Conservation (phyloP, 2,797 vertebrate genomes). For the Enteromius mattozi region DNA sequence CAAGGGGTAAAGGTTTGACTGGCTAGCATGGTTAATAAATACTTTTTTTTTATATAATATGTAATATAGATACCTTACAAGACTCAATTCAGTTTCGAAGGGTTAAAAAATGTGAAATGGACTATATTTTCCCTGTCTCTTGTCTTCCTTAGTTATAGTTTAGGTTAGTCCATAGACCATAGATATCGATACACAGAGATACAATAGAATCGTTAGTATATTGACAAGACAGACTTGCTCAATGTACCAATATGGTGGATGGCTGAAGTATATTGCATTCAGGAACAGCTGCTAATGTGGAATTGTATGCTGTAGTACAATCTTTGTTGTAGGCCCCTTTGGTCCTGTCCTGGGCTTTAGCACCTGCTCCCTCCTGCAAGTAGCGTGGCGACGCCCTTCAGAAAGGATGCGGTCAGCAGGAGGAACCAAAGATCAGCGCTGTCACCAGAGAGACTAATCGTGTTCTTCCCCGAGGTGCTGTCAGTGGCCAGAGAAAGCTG, state of each 20-base stretch:
- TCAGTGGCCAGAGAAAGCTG: constrained; percentile 57
- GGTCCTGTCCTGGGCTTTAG: constrained; percentile 7
- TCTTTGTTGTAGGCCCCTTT: not conserved
- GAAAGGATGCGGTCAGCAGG: constrained; percentile 63
- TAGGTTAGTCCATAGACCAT: not conserved
- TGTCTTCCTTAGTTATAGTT: not conserved
- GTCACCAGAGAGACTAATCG: constrained; percentile 48
- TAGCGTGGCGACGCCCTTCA: constrained; percentile 47
- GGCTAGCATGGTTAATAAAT: not conserved
- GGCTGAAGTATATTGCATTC: not conserved
- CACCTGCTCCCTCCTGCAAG: constrained; percentile 19
- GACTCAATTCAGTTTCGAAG: not conserved
- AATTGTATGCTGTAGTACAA: not conserved
- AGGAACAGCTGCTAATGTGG: not conserved
- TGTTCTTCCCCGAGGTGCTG: constrained; percentile 54
- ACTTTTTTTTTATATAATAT: not conserved
- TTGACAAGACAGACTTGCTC: not conserved
- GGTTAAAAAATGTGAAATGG: not conserved
- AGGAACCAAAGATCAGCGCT: constrained; percentile 58
- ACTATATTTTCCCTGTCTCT: not conserved
- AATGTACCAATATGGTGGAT: not conserved
- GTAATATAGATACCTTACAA: not conserved
- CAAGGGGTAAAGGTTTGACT: not conserved
- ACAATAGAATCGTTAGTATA: not conserved
- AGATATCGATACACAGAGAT: not conserved